Conservation (phyloP, 1,140 invertebrate genomes). For the Neocloeon triangulifer region DNA sequence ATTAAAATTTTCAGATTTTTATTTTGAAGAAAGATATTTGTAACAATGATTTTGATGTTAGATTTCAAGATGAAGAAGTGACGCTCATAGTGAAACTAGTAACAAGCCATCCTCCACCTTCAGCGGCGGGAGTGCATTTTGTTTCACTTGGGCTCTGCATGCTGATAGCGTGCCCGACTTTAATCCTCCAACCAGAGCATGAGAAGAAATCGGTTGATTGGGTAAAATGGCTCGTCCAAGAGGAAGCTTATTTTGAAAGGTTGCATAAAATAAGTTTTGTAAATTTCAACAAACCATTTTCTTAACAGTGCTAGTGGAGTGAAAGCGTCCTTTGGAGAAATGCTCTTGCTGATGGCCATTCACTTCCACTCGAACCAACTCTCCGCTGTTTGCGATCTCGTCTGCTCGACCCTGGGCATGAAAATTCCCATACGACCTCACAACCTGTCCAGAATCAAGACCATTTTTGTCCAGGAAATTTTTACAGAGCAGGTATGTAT, state of each 20-base stretch:
- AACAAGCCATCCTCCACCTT: conserved; percentile 73
- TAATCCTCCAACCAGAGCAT: conserved; percentile 49
- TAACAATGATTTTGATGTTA: conserved; percentile 14
- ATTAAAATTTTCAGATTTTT: background rate
- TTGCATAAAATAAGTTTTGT: conserved; percentile 11
- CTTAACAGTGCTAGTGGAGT: conserved; percentile 40
- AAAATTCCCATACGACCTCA: conserved; percentile 80
- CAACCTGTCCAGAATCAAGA: conserved; percentile 74
- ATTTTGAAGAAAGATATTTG: conserved; percentile 5
- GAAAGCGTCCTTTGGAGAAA: conserved; percentile 79
- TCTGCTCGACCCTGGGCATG: conserved; percentile 86
- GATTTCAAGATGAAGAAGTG: conserved; percentile 84
- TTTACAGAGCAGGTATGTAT: conserved; percentile 89
- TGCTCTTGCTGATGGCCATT: conserved; percentile 86
- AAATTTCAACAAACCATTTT: background rate
- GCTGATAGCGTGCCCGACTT: conserved; percentile 78
- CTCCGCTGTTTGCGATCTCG: conserved; percentile 74
- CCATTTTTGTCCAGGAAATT: conserved; percentile 90
- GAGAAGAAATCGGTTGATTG: conserved; percentile 83
- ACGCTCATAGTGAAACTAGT: conserved; percentile 58
- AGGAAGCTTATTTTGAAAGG: conserved; percentile 67
- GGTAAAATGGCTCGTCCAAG: conserved; percentile 80
- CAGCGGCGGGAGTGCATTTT: conserved; percentile 73
- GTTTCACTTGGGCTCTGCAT: conserved; percentile 84
- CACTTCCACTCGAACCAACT: conserved; percentile 91